Base-by-base conservation (phyloP, 2,888 invertebrate species). In the Stegana nigrithorax region DNA sequence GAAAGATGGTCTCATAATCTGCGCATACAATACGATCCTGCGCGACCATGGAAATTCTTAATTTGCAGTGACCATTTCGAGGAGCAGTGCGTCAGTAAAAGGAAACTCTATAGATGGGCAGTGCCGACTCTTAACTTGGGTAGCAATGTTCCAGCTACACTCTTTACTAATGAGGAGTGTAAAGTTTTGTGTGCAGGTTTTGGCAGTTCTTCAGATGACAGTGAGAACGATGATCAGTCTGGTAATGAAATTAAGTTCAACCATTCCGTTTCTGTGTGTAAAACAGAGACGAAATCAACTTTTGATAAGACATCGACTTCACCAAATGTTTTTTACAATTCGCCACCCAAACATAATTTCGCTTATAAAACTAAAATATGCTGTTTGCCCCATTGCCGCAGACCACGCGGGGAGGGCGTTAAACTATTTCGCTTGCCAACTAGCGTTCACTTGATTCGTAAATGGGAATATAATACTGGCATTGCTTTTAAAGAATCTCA, bases 351-450 rank as follows among this genome's bases (percentile, higher is more conserved):
- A 29, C 27, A 25, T 4, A n/a, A n/a, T n/a, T 55, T 55, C 10
- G n/a, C 66, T 1, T 71, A 68, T 67, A 78, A 79, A 21, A 72
- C 71, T 0, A 75, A 75, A 17, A 51, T 63, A 21, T 82, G 82
- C 53, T 81, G 83, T n/a, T 62, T 82, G 21, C 73, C 83, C 2
- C 78, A 82, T 25, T 82, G 82, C 17, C 80, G 83, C 3, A 72
- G 73, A 44, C 79, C 73, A n/a, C 80, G 82, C 3, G 70, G 73
- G 6, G 80, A 83, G 17, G 72, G 78, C 58, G 75, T 82, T 8
- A 82, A 82, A 29, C 77, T 82, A 2, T 82, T 82, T 29, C 81
- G 82, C 2, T 72, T 82, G 59, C 82, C 82, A 2, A 72, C 70
- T 39, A 78, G 72, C 21, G 39, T 59, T 1, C 45, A 19, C 21